These are phyloP conservation scores for Nesidiocoris tenuis DNA, from an alignment of 2,888 invertebrate genomes.

Conservation along the genomic window DNA sequence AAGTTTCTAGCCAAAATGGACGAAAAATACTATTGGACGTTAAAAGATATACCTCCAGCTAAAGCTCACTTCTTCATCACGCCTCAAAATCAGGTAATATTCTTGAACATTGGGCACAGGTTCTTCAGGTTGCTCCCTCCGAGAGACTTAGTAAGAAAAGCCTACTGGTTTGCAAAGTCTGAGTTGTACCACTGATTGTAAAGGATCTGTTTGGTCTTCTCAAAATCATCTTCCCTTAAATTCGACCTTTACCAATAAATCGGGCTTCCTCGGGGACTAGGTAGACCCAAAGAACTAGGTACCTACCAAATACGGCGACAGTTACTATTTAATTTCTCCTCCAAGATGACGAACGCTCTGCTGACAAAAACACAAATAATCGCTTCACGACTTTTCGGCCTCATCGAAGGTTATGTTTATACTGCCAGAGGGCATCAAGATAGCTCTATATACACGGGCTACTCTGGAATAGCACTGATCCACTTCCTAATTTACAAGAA, in stretches of 20 bases:
- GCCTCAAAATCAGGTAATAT: background rate
- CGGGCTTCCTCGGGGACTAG: too few relatives aligned
- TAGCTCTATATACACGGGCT: constrained; percentile 29
- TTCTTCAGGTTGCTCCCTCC: too few relatives aligned
- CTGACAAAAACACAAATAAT: background rate
- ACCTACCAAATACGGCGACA: too few relatives aligned
- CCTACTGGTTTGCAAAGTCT: too few relatives aligned
- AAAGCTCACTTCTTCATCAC: background rate
- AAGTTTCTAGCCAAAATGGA: background rate
- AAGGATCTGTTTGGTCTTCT: too few relatives aligned
- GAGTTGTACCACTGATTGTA: too few relatives aligned
- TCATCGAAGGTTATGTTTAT: background rate
- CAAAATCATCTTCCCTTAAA: too few relatives aligned
- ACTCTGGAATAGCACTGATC: constrained; percentile 18
- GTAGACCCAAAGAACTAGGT: too few relatives aligned
- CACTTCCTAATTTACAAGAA: constrained; percentile 20
- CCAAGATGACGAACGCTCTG: background rate
- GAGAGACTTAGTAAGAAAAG: too few relatives aligned
- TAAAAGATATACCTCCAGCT: background rate
- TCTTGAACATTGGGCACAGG: too few relatives aligned
- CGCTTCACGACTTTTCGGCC: background rate
- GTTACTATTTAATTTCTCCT: background rate
- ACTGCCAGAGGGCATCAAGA: constrained; percentile 10
- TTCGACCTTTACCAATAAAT: too few relatives aligned
- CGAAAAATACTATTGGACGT: background rate